Base-by-base conservation (phyloP, 1,140 invertebrate species). In the Batillaria attramentaria region DNA sequence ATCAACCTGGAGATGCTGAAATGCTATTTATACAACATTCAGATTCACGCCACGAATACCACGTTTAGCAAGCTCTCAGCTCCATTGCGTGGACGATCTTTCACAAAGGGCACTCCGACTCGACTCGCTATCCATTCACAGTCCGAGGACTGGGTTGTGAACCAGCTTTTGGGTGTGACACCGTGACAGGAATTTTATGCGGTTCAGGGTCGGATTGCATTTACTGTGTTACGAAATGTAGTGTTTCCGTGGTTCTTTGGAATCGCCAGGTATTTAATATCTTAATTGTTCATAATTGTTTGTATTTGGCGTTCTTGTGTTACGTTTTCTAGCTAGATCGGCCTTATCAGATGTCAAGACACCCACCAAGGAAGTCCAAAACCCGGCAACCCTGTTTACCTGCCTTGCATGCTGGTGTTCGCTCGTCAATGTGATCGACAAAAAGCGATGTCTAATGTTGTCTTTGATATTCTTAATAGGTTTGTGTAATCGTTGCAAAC, bases 121-220 rank as follows among this genome's bases (percentile, higher is more conserved):
- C 0, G 41, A 18, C 39, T 37, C 33, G 28, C 24, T 70, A n/a
- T 42, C 66, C 42, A 39, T 31, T 39, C 68, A 70, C 68, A 46
- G 68, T 70, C 68, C 68, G 39, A 42, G 43, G 41, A 46, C 42
- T 46, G 68, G 68, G 31, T 70, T 28, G 28, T 42, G 42, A 70
- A 70, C 42, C 31, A 42, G 68, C 68, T 70, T 70, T 70, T 70
- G 68, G 68, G 68, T 70, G 68, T 70, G 68, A 70, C 68, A 70
- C 68, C 50, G 41, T 70, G 50, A 46, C 68, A 70, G 50, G 50
- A 13, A 33, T 24, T 70, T 8, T n/a, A n/a, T n/a, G n/a, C n/a
- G n/a, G n/a, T n/a, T n/a, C 41, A 24, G 24, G 41, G 41, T 46
- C 37, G 68, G n/a, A 31, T 70, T 46, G 39, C 42, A 8, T 46